phyloP scores from a whole-genome alignment of 2,888 invertebrate genomes.

The Heteropelma amictum region DNA sequence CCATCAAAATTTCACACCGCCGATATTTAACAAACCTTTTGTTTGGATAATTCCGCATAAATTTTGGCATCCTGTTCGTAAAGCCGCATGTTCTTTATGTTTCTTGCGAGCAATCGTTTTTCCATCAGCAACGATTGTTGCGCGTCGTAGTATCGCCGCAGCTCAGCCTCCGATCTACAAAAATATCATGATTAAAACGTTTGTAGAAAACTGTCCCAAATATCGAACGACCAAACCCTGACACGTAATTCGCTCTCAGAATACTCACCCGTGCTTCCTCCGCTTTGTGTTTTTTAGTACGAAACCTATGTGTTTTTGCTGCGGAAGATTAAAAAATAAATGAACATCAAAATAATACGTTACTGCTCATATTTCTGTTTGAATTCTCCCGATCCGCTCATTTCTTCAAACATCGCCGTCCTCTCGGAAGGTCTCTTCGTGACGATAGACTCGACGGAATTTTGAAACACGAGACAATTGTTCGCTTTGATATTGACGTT shows the following conservation, averaged over 20 bases:
- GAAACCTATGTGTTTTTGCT: too few relatives aligned
- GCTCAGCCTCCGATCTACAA: slow-evolving; percentile 87
- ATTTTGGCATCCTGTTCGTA: slow-evolving; percentile 98
- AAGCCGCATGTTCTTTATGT: slow-evolving; percentile 94
- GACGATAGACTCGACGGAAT: slow-evolving; percentile 97
- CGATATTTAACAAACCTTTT: slow-evolving; percentile 82
- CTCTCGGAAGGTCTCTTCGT: slow-evolving; percentile 99
- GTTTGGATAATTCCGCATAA: slow-evolving; percentile 91
- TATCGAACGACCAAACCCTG: too few relatives aligned
- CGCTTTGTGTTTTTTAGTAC: too few relatives aligned
- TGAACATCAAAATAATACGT: background rate
- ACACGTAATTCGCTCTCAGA: too few relatives aligned
- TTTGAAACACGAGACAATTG: slow-evolving; percentile 98
- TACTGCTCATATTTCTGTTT: slow-evolving; percentile 93
- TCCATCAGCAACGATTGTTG: slow-evolving; percentile 96
- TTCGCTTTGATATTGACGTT: slow-evolving; percentile 89
- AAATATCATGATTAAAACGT: too few relatives aligned
- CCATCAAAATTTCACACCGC: background rate
- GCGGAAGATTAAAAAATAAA: background rate
- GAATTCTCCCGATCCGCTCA: slow-evolving; percentile 94
- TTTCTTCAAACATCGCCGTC: slow-evolving; percentile 96
- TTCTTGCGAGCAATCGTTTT: slow-evolving; percentile 95
- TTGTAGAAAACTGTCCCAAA: too few relatives aligned
- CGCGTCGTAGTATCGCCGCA: slow-evolving; percentile 95
- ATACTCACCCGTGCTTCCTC: too few relatives aligned